Evolutionary conservation across 2,797 vertebrate species (phyloP), one percentile per base, ranked within the genome.

Genomic region (Sebastolobus alascanus): DNA sequence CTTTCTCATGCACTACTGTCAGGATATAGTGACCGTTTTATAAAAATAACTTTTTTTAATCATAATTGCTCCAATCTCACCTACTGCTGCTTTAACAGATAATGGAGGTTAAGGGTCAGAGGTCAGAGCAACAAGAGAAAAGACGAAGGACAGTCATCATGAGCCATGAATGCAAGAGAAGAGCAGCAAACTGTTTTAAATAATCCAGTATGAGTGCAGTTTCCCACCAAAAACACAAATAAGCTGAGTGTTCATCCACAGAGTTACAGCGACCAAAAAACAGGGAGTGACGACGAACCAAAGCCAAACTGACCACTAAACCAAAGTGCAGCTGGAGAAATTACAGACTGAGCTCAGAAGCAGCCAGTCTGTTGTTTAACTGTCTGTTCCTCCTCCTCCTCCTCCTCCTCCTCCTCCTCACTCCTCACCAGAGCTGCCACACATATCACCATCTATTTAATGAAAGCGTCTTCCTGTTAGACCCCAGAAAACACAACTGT

Each of bases 281-380:
- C 76, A 46, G 76, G 66, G 33, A 71, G 67, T 22, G 67, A 75
- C 12, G 29, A 11, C 20, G 3, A 60, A 22, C 43, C 5, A 8
- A 22, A 40, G 56, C 68, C 68, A 76, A 63, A 52, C 55, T 35
- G 61, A 75, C 72, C 64, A 65, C 75, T 1, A 43, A 73, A 50
- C 43, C 80, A 81, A 46, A 69, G 58, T 37, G 43, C 35, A 80
- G 38, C 79, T 70, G 66, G 11, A 70, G 18, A 55, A 68, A 77
- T 56, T 43, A 77, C 74, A 76, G 63, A 37, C 37, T 37, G 27
- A 52, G 35, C 20, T 64, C 46, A 25, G 35, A 59, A 7, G 20
- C 25, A 22, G 35, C 11, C 20, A 11, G 20, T 22, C 22, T 22
- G 35, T 22, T 64, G 35, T 38, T 35, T 20, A 27, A 61, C n/a